Evolutionary conservation across 2,888 invertebrate species (phyloP), one percentile per base, ranked within the genome.

Genomic region (Lacanobia oleracea): DNA sequence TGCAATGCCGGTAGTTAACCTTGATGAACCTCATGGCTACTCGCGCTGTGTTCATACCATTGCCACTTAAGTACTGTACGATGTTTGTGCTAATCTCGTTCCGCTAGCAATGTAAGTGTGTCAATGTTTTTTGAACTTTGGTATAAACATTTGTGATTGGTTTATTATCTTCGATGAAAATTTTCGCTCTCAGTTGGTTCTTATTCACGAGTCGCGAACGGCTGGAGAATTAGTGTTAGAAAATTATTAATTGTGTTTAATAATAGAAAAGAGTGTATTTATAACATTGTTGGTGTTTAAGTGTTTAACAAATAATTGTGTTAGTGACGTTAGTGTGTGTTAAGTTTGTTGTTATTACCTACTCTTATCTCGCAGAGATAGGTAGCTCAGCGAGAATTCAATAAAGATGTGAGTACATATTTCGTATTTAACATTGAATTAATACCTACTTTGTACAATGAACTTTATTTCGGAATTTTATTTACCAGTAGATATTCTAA

Each of bases 61-160:
- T 72, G 61, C 66, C 37, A 50, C 66, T 65, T 68, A 7, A 23
- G 57, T 64, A 7, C 16, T 23, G 0, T 4, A n/a, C 0, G 2
- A 1, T 80, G 16, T 80, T 72, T 73, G 37, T 50, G 50, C 5
- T 67, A 8, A 50, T 69, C 81, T 80, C 9, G 63, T 73, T 67
- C 48, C 43, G 43, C 73, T 37, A 71, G 67, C 77, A 45, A 68
- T 77, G 82, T 43, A 72, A 51, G 18, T 45, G 61, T 59, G 54
- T 40, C 60, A 33, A 16, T 33, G 51, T 16, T 33, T 16, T 53
- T 23, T 66, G 21, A n/a, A 45, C 62, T n/a, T 40, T 14, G 4
- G 18, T 21, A 2, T 9, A 23, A 12, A 43, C 3, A 18, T 43
- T 14, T 45, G 45, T n/a, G 56, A 50, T 56, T 48, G 40, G 27